Evolutionary conservation across 2,888 invertebrate species (phyloP), one percentile per base, ranked within the genome.

Genomic region (Leucoma salicis): DNA sequence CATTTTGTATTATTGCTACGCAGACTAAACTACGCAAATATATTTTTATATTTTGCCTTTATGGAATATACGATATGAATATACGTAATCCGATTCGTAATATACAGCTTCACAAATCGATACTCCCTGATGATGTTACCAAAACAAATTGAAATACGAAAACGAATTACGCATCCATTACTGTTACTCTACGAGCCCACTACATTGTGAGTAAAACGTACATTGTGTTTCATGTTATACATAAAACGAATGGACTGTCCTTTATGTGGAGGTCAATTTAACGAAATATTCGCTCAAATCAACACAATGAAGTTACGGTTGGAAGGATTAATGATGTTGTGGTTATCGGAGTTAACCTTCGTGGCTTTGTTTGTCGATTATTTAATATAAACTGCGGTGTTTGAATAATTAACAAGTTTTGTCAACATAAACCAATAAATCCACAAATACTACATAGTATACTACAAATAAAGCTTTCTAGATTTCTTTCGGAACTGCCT

Each of bases 211-310:
- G 5, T 7, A 10, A n/a, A 31, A 21, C 15, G 14, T 24, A 31
- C 24, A 16, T 24, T 24, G 25, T 24, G 15, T 29, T 40, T 36
- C 36, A 33, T 37, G 13, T 31, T 14, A 36, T 21, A 31, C 32
- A 32, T 32, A 28, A 42, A 11, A 5, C 27, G 31, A 31, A 42
- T 27, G 25, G 16, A n/a, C 8, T 21, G 15, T 31, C 21, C 35
- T 36, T 32, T 14, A 35, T 29, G 24, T 24, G 24, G 7, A 33
- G 21, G n/a, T 12, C 31, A 38, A 43, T 42, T 37, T 34, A 16
- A 8, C 13, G 13, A 18, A 11, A 42, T 38, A 24, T 34, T 42
- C n/a, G n/a, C 6, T 25, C 24, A 35, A 37, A 34, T 15, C 24
- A 34, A 16, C 11, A 39, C 14, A 35, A 18, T 16, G 14, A 18